Evolutionary conservation across 1,140 invertebrate species (phyloP).

Genomic region (Ceratina japonica): DNA sequence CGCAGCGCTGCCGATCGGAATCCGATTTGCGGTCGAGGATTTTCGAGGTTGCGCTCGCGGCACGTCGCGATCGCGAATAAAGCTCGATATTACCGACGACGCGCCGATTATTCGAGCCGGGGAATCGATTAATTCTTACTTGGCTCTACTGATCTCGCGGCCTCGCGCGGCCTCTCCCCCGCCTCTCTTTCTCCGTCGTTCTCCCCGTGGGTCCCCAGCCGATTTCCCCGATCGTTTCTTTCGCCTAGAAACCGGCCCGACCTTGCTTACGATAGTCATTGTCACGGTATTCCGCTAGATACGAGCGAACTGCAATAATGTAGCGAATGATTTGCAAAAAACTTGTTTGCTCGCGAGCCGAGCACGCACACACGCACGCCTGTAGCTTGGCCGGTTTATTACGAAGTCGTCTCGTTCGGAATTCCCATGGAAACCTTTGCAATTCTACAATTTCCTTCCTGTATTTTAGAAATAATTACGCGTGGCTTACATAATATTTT

Average conservation of each 20-base stretch:
- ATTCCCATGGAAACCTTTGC: slow-evolving; percentile 1
- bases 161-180: slow-evolving; percentile 6
- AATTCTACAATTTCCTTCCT: no score
- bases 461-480: no score
- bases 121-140: slow-evolving; percentile 6
- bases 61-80: slow-evolving; percentile 10
- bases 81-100: slow-evolving; percentile 3
- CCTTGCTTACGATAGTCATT: slow-evolving; percentile 51
- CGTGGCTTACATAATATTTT: neutral
- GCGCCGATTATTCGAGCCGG: no score
- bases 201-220: neutral
- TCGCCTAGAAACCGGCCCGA: slow-evolving; percentile 27
- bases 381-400: neutral
- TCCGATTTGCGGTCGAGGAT: no score
- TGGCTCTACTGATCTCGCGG: neutral
- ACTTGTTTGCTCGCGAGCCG: slow-evolving; percentile 27
- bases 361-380: no score
- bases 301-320: slow-evolving; percentile 3
- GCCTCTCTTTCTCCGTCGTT: neutral
- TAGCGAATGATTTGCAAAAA: slow-evolving; percentile 43
- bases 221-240: slow-evolving; percentile 1
- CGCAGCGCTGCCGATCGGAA: neutral
- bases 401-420: neutral
- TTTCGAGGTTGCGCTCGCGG: neutral
- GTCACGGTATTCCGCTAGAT: slow-evolving; percentile 38